A percentile compares a stretch with the other conserved stretches of the same genome.
These are phyloP conservation scores for Calcarius lapponicus DNA, from an alignment of 2,797 vertebrate species.

Conservation along the genomic window DNA sequence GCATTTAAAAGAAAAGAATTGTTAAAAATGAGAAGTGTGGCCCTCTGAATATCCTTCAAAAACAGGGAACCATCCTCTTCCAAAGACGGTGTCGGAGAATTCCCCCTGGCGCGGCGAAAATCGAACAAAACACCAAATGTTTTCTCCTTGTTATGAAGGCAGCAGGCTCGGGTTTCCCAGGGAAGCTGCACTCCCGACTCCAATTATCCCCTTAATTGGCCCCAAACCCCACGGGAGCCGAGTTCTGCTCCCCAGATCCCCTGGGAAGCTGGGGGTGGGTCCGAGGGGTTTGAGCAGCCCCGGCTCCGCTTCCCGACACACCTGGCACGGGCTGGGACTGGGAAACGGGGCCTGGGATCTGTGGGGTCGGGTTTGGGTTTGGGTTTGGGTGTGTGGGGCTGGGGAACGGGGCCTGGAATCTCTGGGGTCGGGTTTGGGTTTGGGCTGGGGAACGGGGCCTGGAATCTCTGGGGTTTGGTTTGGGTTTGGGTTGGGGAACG, in stretches of 20 bases:
- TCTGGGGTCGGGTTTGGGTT: no score
- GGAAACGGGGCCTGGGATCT: neutral
- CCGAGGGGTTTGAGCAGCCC: neutral
- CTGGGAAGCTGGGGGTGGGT: neutral
- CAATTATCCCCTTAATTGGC: neutral
- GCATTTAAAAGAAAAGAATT: neutral
- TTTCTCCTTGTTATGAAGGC: neutral
- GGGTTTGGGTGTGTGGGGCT: no score
- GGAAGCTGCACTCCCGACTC: neutral
- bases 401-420: no score
- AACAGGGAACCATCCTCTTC: neutral
- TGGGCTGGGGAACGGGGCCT: neutral
- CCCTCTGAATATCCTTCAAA: neutral
- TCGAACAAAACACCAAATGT: neutral
- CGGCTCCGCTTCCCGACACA: neutral
- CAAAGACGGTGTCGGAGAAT: accelerated
- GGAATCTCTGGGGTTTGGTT: neutral
- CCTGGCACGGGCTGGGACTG: neutral
- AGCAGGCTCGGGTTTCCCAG: neutral
- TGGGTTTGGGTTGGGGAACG: neutral
- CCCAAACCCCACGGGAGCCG: neutral
- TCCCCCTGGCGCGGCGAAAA: neutral
- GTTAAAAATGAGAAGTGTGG: neutral
- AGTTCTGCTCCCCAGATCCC: neutral
- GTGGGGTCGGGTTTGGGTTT: neutral